These are phyloP conservation scores for Ianthella basta DNA, from an alignment of 37 sponge, comb jelly and placozoan species.

Conservation along the genomic window DNA sequence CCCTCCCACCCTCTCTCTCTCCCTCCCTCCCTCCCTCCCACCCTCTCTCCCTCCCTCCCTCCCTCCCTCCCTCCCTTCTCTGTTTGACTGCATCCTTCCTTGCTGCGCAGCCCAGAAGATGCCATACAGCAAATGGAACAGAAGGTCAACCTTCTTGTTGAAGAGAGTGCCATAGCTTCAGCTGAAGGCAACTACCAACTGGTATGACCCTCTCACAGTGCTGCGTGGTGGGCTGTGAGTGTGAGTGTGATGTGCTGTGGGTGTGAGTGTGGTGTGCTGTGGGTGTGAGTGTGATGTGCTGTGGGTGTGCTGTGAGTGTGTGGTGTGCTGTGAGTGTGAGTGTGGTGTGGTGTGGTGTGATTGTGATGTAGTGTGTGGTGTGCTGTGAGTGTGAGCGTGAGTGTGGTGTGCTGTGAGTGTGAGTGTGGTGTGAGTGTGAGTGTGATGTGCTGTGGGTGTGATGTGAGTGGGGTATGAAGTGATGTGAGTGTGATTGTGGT, in stretches of 20 bases:
- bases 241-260: neutral
- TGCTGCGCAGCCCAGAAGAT: conserved; percentile 71
- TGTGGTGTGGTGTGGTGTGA: no score
- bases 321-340: no score
- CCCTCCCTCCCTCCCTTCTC: neutral
- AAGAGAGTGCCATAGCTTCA: conserved; percentile 86
- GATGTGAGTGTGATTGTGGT: no score
- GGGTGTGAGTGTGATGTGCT: conserved; percentile 22
- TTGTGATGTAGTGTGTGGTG: no score
- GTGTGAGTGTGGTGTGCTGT: conserved; percentile 10
- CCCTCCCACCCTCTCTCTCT: neutral
- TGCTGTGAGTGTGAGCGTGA: no score
- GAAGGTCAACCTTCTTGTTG: conserved; percentile 81
- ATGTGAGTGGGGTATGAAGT: no score
- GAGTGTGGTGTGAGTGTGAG: no score
- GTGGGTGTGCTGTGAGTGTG: conserved; percentile 1
- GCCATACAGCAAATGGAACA: conserved; percentile 86
- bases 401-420: no score
- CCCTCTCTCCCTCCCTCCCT: neutral
- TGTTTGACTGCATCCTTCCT: neutral
- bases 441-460: no score
- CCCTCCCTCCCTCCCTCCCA: no score
- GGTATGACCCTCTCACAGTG: conserved; percentile 50
- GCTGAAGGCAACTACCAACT: conserved; percentile 73
- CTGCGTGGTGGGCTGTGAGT: conserved; percentile 19